Percentiles rank a stretch among this genome's conserved stretches.
phyloP scores from a whole-genome alignment of 2,797 vertebrate species.

The Otus scops region DNA sequence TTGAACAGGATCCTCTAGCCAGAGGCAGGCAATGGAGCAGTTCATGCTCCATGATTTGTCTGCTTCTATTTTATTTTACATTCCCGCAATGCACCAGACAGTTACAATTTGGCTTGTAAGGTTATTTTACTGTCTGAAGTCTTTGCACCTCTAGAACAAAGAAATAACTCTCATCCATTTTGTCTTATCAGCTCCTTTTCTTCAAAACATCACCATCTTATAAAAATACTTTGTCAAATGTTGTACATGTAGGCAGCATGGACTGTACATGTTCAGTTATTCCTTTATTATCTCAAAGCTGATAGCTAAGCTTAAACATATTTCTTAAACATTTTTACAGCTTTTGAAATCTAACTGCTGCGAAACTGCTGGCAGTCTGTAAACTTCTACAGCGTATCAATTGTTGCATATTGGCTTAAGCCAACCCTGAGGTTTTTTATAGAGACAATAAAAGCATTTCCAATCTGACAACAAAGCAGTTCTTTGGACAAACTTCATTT shows the following conservation, averaged over 20 bases:
- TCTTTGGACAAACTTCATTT: not conserved
- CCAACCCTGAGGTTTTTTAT: not conserved
- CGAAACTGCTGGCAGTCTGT: not conserved
- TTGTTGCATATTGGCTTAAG: not conserved
- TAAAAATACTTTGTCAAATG: not conserved
- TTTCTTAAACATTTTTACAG: not conserved
- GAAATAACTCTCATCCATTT: not conserved
- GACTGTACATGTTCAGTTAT: not conserved
- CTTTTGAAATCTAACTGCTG: not conserved
- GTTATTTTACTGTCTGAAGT: not conserved
- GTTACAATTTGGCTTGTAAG: not conserved
- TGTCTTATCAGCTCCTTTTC: not conserved
- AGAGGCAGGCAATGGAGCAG: not conserved
- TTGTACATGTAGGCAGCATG: not conserved
- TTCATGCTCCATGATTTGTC: not conserved
- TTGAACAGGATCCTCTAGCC: not conserved
- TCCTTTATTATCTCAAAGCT: not conserved
- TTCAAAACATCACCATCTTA: not conserved
- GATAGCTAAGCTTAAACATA: not conserved
- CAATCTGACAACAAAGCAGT: not conserved
- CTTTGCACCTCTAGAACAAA: not conserved
- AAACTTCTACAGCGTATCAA: not conserved
- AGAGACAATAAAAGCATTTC: not conserved
- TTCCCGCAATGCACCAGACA: not conserved
- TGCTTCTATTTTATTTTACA: not conserved